A percentile compares a stretch with the other conserved stretches of the same genome.
Evolutionary conservation across 2,113 vertebrate species (phyloP).

Genomic region (Microcebus ravelobensis): DNA sequence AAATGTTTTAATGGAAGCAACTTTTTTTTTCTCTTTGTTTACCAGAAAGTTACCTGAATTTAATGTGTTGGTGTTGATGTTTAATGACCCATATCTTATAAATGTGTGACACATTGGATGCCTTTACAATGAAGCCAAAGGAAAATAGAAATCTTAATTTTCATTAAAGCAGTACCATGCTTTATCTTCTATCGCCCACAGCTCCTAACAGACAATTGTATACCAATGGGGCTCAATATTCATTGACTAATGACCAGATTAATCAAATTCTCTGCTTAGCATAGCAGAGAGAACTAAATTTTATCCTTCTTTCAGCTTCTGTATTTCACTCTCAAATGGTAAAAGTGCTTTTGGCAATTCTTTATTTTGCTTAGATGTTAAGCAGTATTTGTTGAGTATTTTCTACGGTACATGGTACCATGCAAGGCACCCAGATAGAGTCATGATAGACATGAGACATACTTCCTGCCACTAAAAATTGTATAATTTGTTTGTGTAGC

Average conservation of each 20-base stretch:
- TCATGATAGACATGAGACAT: neutral
- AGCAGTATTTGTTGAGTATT: neutral
- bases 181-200: neutral
- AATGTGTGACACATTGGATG: neutral
- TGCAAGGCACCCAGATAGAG: neutral
- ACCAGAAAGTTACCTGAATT: neutral
- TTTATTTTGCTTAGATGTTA: neutral
- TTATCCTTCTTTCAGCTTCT: neutral
- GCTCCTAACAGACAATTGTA: neutral
- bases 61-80: neutral
- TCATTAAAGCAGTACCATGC: neutral
- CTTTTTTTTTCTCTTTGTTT: neutral
- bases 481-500: neutral
- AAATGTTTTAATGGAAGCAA: neutral
- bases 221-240: neutral
- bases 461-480: neutral
- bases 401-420: neutral
- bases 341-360: neutral
- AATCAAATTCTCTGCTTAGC: neutral
- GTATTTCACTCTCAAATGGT: neutral
- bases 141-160: neutral
- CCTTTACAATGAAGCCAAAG: slow-evolving; percentile 14
- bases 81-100: neutral
- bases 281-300: neutral
- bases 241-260: neutral